phyloP scores from a whole-genome alignment of 2,113 vertebrate genomes.

The Oostethus manadensis region DNA sequence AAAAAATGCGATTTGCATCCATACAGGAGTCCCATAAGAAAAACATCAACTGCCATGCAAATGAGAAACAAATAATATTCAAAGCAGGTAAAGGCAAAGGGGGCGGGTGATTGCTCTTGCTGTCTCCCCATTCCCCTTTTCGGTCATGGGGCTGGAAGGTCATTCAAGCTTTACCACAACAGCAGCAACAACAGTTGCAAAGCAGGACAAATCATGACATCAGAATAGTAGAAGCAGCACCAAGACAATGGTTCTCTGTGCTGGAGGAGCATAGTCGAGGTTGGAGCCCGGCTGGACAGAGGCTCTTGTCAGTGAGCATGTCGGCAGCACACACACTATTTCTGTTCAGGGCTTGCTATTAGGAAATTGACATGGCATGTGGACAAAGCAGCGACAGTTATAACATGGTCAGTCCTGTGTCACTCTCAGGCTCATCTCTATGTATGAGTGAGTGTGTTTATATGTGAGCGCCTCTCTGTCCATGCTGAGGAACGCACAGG shows the following conservation, averaged over 20 bases:
- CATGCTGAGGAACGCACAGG: slow-evolving; percentile 55
- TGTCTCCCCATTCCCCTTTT: background rate
- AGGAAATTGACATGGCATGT: slow-evolving; percentile 40
- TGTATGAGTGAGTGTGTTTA: slow-evolving; percentile 21
- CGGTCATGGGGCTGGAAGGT: slow-evolving; percentile 17
- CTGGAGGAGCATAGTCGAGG: slow-evolving; percentile 40
- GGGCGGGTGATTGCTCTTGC: background rate
- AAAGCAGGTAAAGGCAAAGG: slow-evolving; percentile 31
- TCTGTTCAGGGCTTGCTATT: slow-evolving; percentile 27
- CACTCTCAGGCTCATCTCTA: slow-evolving; percentile 2
- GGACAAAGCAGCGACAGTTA: slow-evolving; percentile 44
- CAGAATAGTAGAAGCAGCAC: slow-evolving; percentile 58
- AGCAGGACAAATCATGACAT: slow-evolving; percentile 67
- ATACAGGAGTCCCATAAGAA: slow-evolving; percentile 39
- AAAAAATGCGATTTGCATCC: slow-evolving; percentile 54
- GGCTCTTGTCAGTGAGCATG: slow-evolving; percentile 55
- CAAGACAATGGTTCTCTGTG: slow-evolving; percentile 71
- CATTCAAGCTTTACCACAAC: slow-evolving; percentile 38
- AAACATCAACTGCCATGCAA: slow-evolving; percentile 75
- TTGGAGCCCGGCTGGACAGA: slow-evolving; percentile 64
- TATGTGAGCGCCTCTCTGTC: slow-evolving; percentile 17
- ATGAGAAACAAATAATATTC: slow-evolving; percentile 67
- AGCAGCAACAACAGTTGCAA: slow-evolving; percentile 30
- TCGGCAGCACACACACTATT: slow-evolving; percentile 13
- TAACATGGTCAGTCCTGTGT: slow-evolving; percentile 36